Evolutionary conservation across 2,888 invertebrate species (phyloP).

Genomic region (Meganola albula): DNA sequence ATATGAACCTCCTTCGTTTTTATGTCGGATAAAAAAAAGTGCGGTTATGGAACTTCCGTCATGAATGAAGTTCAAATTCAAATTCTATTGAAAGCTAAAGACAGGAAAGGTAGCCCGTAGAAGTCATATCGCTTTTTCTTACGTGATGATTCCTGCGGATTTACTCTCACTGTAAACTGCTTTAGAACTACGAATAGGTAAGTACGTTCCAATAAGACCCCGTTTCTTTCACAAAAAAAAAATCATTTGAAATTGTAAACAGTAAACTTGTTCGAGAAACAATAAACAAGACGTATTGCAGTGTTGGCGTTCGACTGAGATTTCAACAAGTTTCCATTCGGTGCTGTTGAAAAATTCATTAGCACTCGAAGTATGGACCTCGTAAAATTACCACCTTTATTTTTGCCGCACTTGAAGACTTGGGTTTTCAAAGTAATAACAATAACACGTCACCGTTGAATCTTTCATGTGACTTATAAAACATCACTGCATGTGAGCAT

Average conservation of each 20-base stretch:
- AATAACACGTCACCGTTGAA: slow-evolving; percentile 52
- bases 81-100: no score
- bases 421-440: slow-evolving; percentile 40
- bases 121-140: no score
- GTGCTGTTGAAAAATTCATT: slow-evolving; percentile 33
- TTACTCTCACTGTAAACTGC: no score
- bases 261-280: slow-evolving; percentile 14
- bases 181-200: no score
- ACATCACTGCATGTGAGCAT: no score
- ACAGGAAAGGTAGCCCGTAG: no score
- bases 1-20: no score
- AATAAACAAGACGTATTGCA: slow-evolving; percentile 14
- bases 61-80: no score
- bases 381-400: slow-evolving; percentile 34
- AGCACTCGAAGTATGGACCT: slow-evolving; percentile 34
- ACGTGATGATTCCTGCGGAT: no score
- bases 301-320: slow-evolving; percentile 9
- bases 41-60: no score
- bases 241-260: not conserved
- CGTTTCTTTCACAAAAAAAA: not conserved
- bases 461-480: slow-evolving; percentile 56
- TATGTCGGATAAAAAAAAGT: no score
- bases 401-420: slow-evolving; percentile 31
- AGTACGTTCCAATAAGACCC: no score
- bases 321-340: slow-evolving; percentile 14